phyloP scores from a whole-genome alignment of 1,140 invertebrate genomes.

The Nymphalis io region DNA sequence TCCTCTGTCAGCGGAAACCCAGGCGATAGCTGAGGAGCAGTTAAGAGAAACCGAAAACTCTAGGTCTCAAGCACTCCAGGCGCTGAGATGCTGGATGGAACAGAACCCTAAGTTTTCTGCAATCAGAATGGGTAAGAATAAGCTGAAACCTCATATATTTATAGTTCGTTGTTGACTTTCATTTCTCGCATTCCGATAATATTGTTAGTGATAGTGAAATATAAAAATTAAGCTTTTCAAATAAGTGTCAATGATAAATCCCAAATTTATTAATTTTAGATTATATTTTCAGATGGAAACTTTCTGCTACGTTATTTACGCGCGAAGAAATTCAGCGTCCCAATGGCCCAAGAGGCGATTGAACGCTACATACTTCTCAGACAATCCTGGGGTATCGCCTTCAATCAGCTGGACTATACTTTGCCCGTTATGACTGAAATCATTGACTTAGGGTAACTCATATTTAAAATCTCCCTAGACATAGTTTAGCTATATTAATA shows the following conservation, averaged over 20 bases:
- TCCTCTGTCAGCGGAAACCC: slow-evolving; percentile 82
- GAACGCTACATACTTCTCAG: slow-evolving; percentile 91
- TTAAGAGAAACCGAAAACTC: slow-evolving; percentile 86
- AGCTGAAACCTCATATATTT: neutral
- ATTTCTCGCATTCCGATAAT: too few species aligned
- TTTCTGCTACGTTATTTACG: slow-evolving; percentile 91
- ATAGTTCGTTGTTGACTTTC: too few species aligned
- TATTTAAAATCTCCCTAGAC: too few species aligned
- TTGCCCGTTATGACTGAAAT: slow-evolving; percentile 87
- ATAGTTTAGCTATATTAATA: too few species aligned
- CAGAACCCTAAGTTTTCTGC: slow-evolving; percentile 86
- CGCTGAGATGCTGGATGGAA: slow-evolving; percentile 86
- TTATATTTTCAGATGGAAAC: slow-evolving; percentile 82
- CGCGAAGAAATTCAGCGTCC: slow-evolving; percentile 91
- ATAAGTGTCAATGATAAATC: too few species aligned
- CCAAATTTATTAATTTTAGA: neutral
- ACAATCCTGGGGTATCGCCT: slow-evolving; percentile 86
- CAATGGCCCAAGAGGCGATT: slow-evolving; percentile 89
- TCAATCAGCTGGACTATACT: slow-evolving; percentile 86
- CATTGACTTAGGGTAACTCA: slow-evolving; percentile 84
- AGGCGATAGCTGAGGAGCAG: slow-evolving; percentile 84
- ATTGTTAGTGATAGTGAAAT: too few species aligned
- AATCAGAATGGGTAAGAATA: slow-evolving; percentile 84
- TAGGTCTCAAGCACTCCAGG: slow-evolving; percentile 84
- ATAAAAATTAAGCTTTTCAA: too few species aligned